These are phyloP conservation scores for Spilosoma lubricipeda DNA, from an alignment of 2,888 invertebrate species.

Conservation along the genomic window DNA sequence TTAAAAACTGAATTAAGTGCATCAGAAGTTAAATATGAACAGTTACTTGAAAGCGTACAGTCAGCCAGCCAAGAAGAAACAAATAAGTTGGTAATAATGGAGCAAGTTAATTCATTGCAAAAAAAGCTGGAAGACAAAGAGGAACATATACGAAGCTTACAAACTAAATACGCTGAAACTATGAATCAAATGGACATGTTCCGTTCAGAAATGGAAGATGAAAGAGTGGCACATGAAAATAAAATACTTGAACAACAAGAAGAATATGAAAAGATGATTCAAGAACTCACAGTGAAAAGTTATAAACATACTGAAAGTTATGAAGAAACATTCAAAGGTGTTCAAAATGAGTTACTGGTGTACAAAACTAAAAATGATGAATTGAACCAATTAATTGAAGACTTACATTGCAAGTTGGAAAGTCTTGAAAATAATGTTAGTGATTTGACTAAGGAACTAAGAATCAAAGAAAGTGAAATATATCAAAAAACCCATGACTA, in stretches of 20 bases:
- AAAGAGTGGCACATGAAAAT: constrained; percentile 77
- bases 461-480: constrained; percentile 75
- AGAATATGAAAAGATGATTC: constrained; percentile 76
- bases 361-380: constrained; percentile 63
- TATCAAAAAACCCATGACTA: constrained; percentile 77
- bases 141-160: constrained; percentile 72
- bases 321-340: constrained; percentile 59
- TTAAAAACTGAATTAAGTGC: constrained; percentile 83
- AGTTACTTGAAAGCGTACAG: constrained; percentile 78
- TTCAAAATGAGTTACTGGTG: constrained; percentile 63
- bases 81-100: constrained; percentile 73
- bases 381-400: constrained; percentile 61
- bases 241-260: constrained; percentile 78
- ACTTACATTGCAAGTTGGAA: constrained; percentile 57
- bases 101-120: constrained; percentile 77
- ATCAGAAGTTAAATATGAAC: constrained; percentile 81
- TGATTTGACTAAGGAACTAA: constrained; percentile 68
- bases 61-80: constrained; percentile 82
- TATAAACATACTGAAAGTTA: constrained; percentile 56
- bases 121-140: constrained; percentile 80
- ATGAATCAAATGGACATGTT: constrained; percentile 76
- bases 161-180: constrained; percentile 76
- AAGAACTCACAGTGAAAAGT: constrained; percentile 63
- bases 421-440: constrained; percentile 58
- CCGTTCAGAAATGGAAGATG: constrained; percentile 81